These are phyloP conservation scores for Simalia tracyae DNA, from an alignment of 2,797 vertebrate genomes.

Conservation along the genomic window DNA sequence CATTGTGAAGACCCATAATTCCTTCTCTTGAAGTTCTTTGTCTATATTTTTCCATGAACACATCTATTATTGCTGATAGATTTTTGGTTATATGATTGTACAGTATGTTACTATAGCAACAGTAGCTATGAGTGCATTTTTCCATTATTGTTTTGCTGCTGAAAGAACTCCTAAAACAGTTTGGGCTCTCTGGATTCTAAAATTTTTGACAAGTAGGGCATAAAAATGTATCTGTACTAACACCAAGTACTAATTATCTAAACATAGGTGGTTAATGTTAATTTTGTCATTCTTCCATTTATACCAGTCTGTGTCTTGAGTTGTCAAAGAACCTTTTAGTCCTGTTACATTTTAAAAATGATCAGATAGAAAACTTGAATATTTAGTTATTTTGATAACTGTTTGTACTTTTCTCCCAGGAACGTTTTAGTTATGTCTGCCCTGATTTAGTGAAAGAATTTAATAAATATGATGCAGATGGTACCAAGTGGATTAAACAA, in stretches of 20 bases:
- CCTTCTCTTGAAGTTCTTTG: constrained; percentile 23
- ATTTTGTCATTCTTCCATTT: neutral
- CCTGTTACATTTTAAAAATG: neutral
- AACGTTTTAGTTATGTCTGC: constrained; percentile 97
- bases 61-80: constrained; percentile 35
- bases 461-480: constrained; percentile 95
- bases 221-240: constrained; percentile 27
- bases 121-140: constrained; percentile 41
- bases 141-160: constrained; percentile 17
- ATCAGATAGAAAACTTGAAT: neutral
- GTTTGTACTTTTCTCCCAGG: constrained; percentile 71
- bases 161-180: constrained; percentile 37
- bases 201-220: constrained; percentile 13
- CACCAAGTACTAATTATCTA: constrained; percentile 34
- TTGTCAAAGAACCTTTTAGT: neutral
- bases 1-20: constrained; percentile 43
- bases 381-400: constrained; percentile 27
- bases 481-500: constrained; percentile 98
- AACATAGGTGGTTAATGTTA: constrained; percentile 11
- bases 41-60: neutral
- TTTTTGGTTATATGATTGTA: constrained; percentile 29
- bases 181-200: constrained; percentile 21
- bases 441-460: constrained; percentile 98
- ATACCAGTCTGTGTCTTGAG: neutral
- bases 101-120: constrained; percentile 45